Evolutionary conservation across 2,888 invertebrate species (phyloP).

Genomic region (Acanthococcus lagerstroemiae): DNA sequence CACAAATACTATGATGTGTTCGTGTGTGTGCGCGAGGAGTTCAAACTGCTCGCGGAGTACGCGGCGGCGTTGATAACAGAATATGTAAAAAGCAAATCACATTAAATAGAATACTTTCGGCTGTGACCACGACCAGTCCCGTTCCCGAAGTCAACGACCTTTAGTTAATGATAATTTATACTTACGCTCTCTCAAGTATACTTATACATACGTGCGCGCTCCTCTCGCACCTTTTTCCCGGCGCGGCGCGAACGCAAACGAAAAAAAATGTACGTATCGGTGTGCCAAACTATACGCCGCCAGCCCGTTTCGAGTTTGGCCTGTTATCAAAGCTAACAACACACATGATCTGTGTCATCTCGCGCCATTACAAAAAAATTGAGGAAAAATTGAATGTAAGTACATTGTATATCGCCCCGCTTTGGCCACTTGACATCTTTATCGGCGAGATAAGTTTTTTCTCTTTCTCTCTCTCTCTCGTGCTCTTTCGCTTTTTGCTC

Average conservation of each 20-base stretch:
- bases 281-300: background rate
- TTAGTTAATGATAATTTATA: background rate
- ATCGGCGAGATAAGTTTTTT: background rate
- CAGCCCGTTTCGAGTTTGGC: background rate
- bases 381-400: background rate
- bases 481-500: background rate
- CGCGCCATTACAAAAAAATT: background rate
- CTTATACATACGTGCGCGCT: no score
- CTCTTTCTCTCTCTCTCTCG: background rate
- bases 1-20: no score
- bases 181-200: background rate
- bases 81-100: background rate
- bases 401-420: background rate
- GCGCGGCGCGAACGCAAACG: no score
- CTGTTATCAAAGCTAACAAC: background rate
- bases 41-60: no score
- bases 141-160: background rate
- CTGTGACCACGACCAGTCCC: constrained; percentile 1
- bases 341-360: constrained; percentile 1
- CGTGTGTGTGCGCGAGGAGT: no score
- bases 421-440: background rate
- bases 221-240: no score
- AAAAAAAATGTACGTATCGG: no score
- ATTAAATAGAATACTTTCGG: background rate
- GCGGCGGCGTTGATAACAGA: background rate